Evolutionary conservation across 1,140 invertebrate species (phyloP).

Genomic region (Cherax quadricarinatus): DNA sequence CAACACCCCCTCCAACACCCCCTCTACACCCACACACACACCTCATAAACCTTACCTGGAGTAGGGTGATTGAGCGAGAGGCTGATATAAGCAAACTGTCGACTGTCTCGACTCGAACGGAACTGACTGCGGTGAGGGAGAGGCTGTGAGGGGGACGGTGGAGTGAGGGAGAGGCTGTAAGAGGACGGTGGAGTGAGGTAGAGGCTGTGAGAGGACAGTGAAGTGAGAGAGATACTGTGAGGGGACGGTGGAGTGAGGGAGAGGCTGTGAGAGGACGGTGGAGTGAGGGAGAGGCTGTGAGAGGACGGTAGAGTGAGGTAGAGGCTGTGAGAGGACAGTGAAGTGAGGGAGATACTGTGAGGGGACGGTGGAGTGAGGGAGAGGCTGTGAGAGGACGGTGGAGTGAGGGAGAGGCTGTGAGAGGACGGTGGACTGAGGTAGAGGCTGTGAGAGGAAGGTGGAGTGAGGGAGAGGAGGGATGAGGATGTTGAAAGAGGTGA

Average conservation of each 20-base stretch:
- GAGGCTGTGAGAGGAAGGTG: too few relatives aligned
- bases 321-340: background rate
- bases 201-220: background rate
- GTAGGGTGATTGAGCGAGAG: background rate
- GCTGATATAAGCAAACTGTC: background rate
- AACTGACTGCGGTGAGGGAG: conserved; percentile 1
- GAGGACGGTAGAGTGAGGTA: background rate
- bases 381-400: too few relatives aligned
- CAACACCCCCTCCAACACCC: too few relatives aligned
- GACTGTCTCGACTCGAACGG: too few relatives aligned
- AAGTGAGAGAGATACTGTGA: conserved; percentile 33
- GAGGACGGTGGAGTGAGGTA: background rate
- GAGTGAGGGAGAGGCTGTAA: conserved; percentile 39
- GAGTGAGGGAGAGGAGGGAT: too few relatives aligned
- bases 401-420: too few relatives aligned
- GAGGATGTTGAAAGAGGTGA: background rate
- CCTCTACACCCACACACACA: too few relatives aligned
- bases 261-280: background rate
- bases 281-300: conserved; percentile 8
- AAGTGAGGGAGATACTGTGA: background rate
- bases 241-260: background rate
- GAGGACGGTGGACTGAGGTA: background rate
- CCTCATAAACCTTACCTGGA: too few relatives aligned
- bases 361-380: background rate
- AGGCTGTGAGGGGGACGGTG: background rate